Conservation (phyloP, 1,140 invertebrate genomes). For the Megalopta genalis region DNA sequence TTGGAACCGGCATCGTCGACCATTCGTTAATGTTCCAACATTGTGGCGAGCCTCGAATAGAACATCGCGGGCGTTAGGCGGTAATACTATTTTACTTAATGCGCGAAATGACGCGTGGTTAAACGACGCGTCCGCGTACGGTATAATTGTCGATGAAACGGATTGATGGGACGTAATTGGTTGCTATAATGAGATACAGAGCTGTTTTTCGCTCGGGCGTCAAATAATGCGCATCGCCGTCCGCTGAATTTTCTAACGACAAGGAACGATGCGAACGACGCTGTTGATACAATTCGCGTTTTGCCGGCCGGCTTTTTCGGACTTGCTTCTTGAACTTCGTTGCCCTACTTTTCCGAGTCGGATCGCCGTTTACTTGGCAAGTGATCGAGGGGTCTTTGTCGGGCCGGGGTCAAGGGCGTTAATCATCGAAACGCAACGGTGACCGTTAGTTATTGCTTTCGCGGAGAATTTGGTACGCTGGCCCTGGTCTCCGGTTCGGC, state of each 20-base stretch:
- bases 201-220: background rate
- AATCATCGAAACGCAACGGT: conserved; percentile 19
- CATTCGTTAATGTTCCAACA: conserved; percentile 32
- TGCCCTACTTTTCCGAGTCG: too few species aligned
- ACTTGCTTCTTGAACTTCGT: too few species aligned
- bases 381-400: too few species aligned
- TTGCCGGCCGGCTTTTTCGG: too few species aligned
- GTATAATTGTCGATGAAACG: conserved; percentile 44
- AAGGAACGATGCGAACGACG: too few species aligned
- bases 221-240: background rate
- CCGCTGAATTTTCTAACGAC: conserved; percentile 6
- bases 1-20: background rate
- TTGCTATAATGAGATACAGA: conserved; percentile 25
- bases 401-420: background rate
- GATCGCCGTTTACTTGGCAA: too few species aligned
- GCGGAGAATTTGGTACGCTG: conserved; percentile 6
- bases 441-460: background rate
- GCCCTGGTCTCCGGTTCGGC: too few species aligned
- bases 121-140: conserved; percentile 46
- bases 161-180: conserved; percentile 50
- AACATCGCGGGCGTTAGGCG: conserved; percentile 47
- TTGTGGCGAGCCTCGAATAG: conserved; percentile 44
- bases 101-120: conserved; percentile 61
- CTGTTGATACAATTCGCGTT: too few species aligned
- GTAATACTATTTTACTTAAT: conserved; percentile 61